Conservation (phyloP, 1,140 invertebrate genomes). For the Drosophila melanogaster region DNA sequence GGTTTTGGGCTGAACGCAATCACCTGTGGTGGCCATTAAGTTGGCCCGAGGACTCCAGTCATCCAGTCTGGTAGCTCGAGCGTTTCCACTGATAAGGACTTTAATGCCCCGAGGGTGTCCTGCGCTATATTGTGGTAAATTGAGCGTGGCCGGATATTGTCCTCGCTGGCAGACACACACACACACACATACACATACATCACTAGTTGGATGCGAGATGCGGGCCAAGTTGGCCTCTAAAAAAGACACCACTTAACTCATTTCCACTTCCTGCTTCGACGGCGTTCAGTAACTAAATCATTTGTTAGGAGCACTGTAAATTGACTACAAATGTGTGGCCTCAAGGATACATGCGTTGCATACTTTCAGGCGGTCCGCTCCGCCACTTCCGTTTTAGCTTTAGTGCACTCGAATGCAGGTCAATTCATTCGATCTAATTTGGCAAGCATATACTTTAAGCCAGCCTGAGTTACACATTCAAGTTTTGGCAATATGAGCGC, state of each 20-base stretch:
- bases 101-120: constrained; percentile 47
- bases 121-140: constrained; percentile 56
- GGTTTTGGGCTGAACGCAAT: constrained; percentile 37
- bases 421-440: constrained; percentile 41
- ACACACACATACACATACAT: constrained; percentile 2
- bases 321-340: background rate
- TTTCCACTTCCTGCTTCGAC: constrained; percentile 14
- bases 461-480: constrained; percentile 19
- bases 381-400: background rate
- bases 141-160: constrained; percentile 72
- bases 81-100: constrained; percentile 69
- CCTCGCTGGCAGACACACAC: constrained; percentile 31
- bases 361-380: constrained; percentile 55
- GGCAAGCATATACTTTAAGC: constrained; percentile 13
- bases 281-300: constrained; percentile 5
- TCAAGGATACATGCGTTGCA: constrained; percentile 32
- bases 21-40: constrained; percentile 59
- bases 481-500: constrained; percentile 42
- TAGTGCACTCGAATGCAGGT: constrained; percentile 4
- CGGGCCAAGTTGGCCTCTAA: background rate
- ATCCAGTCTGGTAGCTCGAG: constrained; percentile 61
- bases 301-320: background rate
- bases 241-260: constrained; percentile 2
- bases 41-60: constrained; percentile 40
- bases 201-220: background rate